Base-by-base conservation (phyloP, 2,113 vertebrate genomes). In the Sylvia atricapilla region DNA sequence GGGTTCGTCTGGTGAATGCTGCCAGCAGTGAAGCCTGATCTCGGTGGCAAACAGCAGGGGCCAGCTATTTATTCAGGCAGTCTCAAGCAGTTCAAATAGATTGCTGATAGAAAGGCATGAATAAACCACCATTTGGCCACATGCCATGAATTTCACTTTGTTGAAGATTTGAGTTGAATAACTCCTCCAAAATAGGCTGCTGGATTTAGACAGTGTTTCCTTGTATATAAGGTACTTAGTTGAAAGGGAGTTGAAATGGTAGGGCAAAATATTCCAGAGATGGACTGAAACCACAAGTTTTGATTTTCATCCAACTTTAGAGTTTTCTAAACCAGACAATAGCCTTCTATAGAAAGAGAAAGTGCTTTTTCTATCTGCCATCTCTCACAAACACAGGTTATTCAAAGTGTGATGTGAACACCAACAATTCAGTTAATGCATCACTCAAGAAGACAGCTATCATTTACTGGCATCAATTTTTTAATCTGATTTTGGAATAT, bases 51-150 rank as follows among this genome's bases (percentile, higher is more conserved):
- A 67, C 87, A 93, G 70, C 87, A 91, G 77, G 84, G 78, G 70
- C 24, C 50, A 79, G 33, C n/a, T 72, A 41, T 62, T 96, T 89
- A 89, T 76, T 74, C 69, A 82, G 69, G 30, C 56, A 82, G 78
- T n/a, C 78, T 87, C 74, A 59, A 75, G 62, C 30, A 85, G 44
- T 75, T 91, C 73, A 75, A 44, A 85, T 76, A 35, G 67, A 89
- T 85, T 87, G 63, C 62, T 87, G 82, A 90, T 63, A 82, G 84
- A 93, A 81, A 84, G 35, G 33, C 58, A 72, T 78, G 77, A 89
- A 89, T 87, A 91, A 95, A 91, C 64, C 39, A 55, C 70, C 14
- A 0, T 76, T 90, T 94, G 85, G 78, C 70, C 76, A 44, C 22
- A 28, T 25, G 84, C 53, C 9, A 5, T n/a, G 62, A 81, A 52